Base-by-base conservation (phyloP, 2,797 vertebrate species). In the Erithacus rubecula region DNA sequence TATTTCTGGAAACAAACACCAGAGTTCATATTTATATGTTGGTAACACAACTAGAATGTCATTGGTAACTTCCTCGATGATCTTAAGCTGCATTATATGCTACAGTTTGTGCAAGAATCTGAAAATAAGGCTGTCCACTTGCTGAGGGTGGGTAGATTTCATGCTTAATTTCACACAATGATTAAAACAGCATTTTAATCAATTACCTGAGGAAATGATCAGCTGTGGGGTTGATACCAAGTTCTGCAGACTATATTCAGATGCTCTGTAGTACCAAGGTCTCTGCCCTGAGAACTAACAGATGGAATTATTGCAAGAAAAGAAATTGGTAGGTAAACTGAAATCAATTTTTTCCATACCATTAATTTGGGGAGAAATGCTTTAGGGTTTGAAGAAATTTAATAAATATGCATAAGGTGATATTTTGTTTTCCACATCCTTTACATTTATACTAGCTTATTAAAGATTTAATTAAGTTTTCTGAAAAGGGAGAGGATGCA, bases 401-500 rank as follows among this genome's bases (percentile, higher is more conserved):
- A 91, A 94, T 96, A 95, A 95, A 94, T 94, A 96, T 96, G 93
- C 94, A 95, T 93, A 95, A 87, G 94, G 93, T 95, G 89, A 47
- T 94, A 85, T 23, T 95, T 94, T 87, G 64, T 93, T 64, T 95
- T 94, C 81, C 71, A 83, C 93, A 92, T 89, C 75, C 92, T 96
- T 96, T 96, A 95, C 96, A 95, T 96, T 96, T 95, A 96, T 96
- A 95, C 89, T 93, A 76, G 71, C 94, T 95, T 96, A 96, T 96
- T 96, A 96, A 93, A 93, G 94, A 94, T 95, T 94, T 95, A 96
- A 96, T 96, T 95, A 96, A 95, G 78, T 93, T 87, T 94, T 92
- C 81, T 83, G 83, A 87, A 94, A 90, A 64, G 53, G 22, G 64
- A 90, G 75, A 90, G 49, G 41, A 80, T 92, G 86, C 83, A 96